Evolutionary conservation across 92 coral and sea anemone genomes (phyloP).

Genomic region (Micromussa lordhowensis): DNA sequence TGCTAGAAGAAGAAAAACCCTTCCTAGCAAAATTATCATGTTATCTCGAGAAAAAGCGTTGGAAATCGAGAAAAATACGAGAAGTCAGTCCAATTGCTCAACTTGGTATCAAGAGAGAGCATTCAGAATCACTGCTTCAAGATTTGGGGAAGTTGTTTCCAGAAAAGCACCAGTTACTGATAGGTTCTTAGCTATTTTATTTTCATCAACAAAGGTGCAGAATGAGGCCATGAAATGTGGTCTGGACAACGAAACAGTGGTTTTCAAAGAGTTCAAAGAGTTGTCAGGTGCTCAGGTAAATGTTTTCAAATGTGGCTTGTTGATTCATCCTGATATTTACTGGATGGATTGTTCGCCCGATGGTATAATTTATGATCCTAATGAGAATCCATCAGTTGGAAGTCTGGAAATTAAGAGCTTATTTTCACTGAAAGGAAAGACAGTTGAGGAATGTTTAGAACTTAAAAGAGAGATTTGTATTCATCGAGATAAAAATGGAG

Average conservation of each 20-base stretch:
- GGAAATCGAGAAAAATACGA: conserved; percentile 36
- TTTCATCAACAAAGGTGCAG: conserved; percentile 36
- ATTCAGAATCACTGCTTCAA: conserved; percentile 49
- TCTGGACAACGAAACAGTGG: conserved; percentile 28
- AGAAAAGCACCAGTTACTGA: conserved; percentile 36
- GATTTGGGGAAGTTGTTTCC: conserved; percentile 32
- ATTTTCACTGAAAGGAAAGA: conserved; percentile 34
- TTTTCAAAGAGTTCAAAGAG: conserved; percentile 40
- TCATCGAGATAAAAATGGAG: conserved; percentile 25
- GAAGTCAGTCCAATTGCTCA: conserved; percentile 41
- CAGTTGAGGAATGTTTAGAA: conserved; percentile 35
- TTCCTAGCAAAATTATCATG: conserved; percentile 35
- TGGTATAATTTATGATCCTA: conserved; percentile 44
- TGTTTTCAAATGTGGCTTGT: conserved; percentile 44
- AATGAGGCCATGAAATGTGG: conserved; percentile 48
- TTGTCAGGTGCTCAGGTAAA: conserved; percentile 34
- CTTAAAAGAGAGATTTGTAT: conserved; percentile 33
- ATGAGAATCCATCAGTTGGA: conserved; percentile 41
- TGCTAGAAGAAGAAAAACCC: conserved; percentile 30
- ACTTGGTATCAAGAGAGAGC: conserved; percentile 45
- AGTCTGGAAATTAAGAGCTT: conserved; percentile 39
- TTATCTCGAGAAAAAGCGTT: conserved; percentile 41
- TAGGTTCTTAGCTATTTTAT: conserved; percentile 36
- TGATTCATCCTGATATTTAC: conserved; percentile 44
- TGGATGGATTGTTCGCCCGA: conserved; percentile 41